A percentile compares a stretch with the other conserved stretches of the same genome.
These are phyloP conservation scores for Tridacna crocea DNA, from an alignment of 2,888 invertebrate species.

Conservation along the genomic window DNA sequence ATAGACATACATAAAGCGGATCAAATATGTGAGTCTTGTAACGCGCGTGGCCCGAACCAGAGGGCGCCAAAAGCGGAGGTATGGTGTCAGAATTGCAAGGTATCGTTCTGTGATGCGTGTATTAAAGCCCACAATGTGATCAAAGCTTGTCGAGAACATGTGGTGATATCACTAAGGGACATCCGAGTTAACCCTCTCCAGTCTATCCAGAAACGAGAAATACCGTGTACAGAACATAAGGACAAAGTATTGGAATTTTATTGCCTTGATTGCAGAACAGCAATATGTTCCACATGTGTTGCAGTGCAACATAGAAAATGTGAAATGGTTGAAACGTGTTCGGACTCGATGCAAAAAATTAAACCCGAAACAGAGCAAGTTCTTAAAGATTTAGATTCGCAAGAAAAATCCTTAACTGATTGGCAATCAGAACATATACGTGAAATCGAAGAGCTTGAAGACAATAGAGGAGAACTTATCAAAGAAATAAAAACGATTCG, in stretches of 20 bases:
- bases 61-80: conserved; percentile 63
- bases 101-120: conserved; percentile 68
- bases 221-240: conserved; percentile 67
- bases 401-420: conserved; percentile 60
- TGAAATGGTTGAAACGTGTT: conserved; percentile 70
- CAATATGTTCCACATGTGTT: conserved; percentile 71
- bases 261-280: conserved; percentile 68
- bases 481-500: conserved; percentile 65
- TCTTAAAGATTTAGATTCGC: conserved; percentile 61
- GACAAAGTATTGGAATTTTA: conserved; percentile 70
- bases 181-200: conserved; percentile 65
- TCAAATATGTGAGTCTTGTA: conserved; percentile 67
- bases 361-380: conserved; percentile 69
- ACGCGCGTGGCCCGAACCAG: conserved; percentile 49
- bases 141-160: conserved; percentile 69
- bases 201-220: conserved; percentile 65
- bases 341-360: conserved; percentile 64
- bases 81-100: conserved; percentile 70
- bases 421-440: conserved; percentile 65
- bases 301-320: conserved; percentile 71
- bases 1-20: conserved; percentile 65
- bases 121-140: conserved; percentile 71
- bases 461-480: conserved; percentile 62
- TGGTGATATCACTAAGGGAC: conserved; percentile 63
- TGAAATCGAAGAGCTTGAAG: conserved; percentile 64